Percentiles rank a stretch among this genome's conserved stretches.
Evolutionary conservation across 2,113 vertebrate species (phyloP).

Genomic region (Dicrurus megarhynchus): DNA sequence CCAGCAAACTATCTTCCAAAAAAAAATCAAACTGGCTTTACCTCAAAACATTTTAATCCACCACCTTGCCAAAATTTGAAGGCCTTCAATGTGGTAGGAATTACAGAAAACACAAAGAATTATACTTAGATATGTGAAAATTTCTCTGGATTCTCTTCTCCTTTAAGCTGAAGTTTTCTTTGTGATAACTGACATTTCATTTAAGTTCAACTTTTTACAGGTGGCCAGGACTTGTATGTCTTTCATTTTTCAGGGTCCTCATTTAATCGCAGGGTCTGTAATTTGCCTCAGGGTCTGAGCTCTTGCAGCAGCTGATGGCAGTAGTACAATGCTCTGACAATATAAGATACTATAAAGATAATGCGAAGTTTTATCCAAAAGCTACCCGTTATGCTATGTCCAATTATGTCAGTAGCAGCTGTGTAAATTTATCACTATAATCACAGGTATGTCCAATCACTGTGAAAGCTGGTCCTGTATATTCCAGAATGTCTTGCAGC

Average conservation of each 20-base stretch:
- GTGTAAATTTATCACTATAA: not conserved
- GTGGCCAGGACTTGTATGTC: rapidly evolving
- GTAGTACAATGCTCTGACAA: not conserved
- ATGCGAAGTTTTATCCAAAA: not conserved
- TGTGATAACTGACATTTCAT: not conserved
- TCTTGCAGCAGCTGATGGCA: not conserved
- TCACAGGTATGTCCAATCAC: not conserved
- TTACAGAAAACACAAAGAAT: not conserved
- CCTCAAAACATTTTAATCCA: not conserved
- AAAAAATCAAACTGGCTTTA: not conserved
- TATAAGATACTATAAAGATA: not conserved
- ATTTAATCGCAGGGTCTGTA: not conserved
- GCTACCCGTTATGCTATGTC: not conserved
- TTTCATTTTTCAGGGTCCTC: not conserved
- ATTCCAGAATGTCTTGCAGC: not conserved
- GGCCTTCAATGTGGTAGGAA: rapidly evolving
- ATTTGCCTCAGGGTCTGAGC: not conserved
- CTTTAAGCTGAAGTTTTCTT: not conserved
- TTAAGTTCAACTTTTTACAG: not conserved
- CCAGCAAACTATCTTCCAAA: not conserved
- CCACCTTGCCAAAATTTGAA: not conserved
- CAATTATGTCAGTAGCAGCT: not conserved
- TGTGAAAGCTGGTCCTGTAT: not conserved
- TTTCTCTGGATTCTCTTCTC: not conserved
- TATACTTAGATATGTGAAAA: not conserved